phyloP scores from a whole-genome alignment of 1,140 invertebrate species.

The Leucophenga varia region DNA sequence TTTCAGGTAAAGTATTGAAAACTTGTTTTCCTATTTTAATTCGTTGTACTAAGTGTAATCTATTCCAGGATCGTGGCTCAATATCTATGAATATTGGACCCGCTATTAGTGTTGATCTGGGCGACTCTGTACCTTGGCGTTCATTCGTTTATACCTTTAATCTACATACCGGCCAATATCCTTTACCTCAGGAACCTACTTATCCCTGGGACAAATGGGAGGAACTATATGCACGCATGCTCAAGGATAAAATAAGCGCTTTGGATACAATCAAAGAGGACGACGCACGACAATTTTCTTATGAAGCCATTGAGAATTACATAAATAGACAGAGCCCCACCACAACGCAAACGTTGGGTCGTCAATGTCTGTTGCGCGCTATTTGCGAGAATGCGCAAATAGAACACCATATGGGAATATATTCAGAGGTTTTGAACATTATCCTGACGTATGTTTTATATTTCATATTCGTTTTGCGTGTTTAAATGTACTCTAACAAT shows the following conservation, averaged over 20 bases:
- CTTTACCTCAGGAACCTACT: constrained; percentile 7
- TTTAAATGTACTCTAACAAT: too few relatives aligned
- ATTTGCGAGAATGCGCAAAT: constrained; percentile 25
- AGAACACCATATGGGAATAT: constrained; percentile 14
- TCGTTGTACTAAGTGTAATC: too few relatives aligned
- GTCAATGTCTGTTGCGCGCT: constrained; percentile 12
- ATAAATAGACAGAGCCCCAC: constrained; percentile 6
- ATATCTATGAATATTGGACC: background rate
- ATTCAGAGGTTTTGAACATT: constrained; percentile 14
- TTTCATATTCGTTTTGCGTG: background rate
- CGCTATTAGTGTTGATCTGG: constrained; percentile 5
- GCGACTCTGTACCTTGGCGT: constrained; percentile 15
- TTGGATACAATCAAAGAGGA: background rate
- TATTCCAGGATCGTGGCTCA: too few relatives aligned
- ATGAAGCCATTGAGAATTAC: constrained; percentile 10
- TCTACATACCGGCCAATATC: constrained; percentile 15
- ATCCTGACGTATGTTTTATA: constrained; percentile 14
- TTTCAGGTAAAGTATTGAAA: too few relatives aligned
- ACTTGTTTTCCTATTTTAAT: too few relatives aligned
- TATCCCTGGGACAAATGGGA: constrained; percentile 22
- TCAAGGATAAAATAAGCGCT: background rate
- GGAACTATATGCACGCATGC: constrained; percentile 4
- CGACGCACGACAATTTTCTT: constrained; percentile 14
- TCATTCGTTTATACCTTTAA: constrained; percentile 12
- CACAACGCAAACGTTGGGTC: background rate